Evolutionary conservation across 2,888 invertebrate species (phyloP).

Genomic region (Spilarctia lutea): DNA sequence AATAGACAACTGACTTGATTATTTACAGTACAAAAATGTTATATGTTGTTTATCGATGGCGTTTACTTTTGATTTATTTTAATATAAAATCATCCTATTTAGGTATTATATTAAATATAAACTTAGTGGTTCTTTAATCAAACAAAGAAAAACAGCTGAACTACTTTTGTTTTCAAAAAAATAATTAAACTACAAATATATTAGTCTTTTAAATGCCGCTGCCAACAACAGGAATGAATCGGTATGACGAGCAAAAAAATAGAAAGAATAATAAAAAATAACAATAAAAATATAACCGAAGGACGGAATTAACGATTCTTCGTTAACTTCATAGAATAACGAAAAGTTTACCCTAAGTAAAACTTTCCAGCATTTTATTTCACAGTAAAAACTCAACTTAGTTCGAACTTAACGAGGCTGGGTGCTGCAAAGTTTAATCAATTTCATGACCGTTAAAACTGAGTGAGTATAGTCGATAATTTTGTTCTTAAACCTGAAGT

Average conservation of each 20-base stretch:
- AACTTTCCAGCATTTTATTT: constrained; percentile 57
- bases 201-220: constrained; percentile 3
- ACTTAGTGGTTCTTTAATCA: neutral
- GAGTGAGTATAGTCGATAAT: constrained; percentile 49
- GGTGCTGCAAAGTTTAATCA: constrained; percentile 56
- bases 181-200: too few species aligned
- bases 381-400: constrained; percentile 61
- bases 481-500: constrained; percentile 41
- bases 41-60: neutral
- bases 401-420: constrained; percentile 53
- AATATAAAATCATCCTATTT: too few species aligned
- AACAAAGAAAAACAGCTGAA: too few species aligned
- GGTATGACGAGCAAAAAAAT: constrained; percentile 17
- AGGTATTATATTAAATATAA: too few species aligned
- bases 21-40: constrained; percentile 15
- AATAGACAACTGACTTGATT: constrained; percentile 28
- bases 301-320: constrained; percentile 58
- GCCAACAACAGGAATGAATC: constrained; percentile 1
- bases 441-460: constrained; percentile 53
- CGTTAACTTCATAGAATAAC: constrained; percentile 50
- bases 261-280: constrained; percentile 40
- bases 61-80: constrained; percentile 10
- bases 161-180: too few species aligned
- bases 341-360: constrained; percentile 48
- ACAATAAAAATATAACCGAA: constrained; percentile 56